Evolutionary conservation across 1,140 invertebrate species (phyloP).

Genomic region (Micrasema minimum): DNA sequence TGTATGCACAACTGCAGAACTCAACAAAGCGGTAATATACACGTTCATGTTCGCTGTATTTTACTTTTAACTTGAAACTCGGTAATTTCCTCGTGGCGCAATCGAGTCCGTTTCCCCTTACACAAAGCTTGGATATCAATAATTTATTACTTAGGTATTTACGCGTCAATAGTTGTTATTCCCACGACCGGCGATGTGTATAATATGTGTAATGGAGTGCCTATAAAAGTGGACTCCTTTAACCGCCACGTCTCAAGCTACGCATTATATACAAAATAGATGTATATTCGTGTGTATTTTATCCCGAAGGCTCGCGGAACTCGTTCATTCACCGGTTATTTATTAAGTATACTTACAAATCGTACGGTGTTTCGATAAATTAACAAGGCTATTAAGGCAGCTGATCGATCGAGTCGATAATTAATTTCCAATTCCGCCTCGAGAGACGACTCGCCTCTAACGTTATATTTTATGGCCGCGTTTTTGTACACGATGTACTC

Average conservation of each 20-base stretch:
- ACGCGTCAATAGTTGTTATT: too few relatives aligned
- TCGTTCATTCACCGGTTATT: conserved; percentile 11
- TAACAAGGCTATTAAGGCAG: conserved; percentile 1
- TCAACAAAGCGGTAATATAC: too few relatives aligned
- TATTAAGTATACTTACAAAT: conserved; percentile 8
- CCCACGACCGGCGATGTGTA: too few relatives aligned
- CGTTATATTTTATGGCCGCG: background rate
- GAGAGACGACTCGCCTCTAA: background rate
- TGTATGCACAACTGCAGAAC: too few relatives aligned
- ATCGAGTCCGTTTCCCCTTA: too few relatives aligned
- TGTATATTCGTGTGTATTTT: conserved; percentile 1
- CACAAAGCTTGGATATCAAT: too few relatives aligned
- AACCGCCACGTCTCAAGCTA: conserved; percentile 4
- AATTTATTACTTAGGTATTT: too few relatives aligned
- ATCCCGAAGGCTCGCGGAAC: conserved; percentile 17
- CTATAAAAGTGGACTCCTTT: conserved; percentile 13
- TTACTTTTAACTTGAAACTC: too few relatives aligned
- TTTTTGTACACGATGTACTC: background rate
- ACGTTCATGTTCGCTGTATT: too few relatives aligned
- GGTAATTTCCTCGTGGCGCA: too few relatives aligned
- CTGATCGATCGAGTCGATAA: background rate
- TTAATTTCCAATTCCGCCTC: conserved; percentile 18
- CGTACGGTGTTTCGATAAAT: conserved; percentile 20
- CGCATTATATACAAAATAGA: conserved; percentile 6
- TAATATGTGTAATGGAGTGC: background rate